Evolutionary conservation across 2,797 vertebrate genomes (phyloP).

Genomic region (Rhinatrema bivittatum): DNA sequence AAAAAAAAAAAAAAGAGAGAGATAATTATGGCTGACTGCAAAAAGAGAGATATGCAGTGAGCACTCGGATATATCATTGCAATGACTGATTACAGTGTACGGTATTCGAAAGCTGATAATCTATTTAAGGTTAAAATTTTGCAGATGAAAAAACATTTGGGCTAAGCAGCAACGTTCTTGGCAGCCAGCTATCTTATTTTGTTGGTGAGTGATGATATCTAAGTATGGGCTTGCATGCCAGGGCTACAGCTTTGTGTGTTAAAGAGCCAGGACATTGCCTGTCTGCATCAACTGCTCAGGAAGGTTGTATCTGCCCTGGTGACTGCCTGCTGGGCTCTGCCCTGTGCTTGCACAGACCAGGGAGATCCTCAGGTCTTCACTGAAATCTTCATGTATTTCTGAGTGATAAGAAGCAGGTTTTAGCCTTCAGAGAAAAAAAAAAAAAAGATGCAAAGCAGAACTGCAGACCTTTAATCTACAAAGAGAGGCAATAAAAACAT

Average conservation of each 20-base stretch:
- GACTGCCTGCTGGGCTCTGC: not conserved
- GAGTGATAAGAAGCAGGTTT: conserved; percentile 11
- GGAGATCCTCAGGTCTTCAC: conserved; percentile 4
- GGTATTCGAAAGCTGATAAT: no score
- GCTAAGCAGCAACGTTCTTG: not conserved
- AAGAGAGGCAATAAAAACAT: conserved; percentile 2
- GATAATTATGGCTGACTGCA: no score
- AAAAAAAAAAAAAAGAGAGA: no score
- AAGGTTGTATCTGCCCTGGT: conserved; percentile 11
- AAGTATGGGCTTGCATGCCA: not conserved
- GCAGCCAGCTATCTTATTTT: not conserved
- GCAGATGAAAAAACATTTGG: not conserved
- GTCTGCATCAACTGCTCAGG: not conserved
- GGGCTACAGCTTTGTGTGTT: not conserved
- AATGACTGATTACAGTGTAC: no score
- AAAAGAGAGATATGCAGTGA: no score
- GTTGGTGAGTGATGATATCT: not conserved
- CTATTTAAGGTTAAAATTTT: no score
- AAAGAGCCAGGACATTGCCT: not conserved
- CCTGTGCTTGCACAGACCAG: not conserved
- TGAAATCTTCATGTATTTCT: not conserved
- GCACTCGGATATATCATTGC: no score
- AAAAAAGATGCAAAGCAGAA: conserved; percentile 17
- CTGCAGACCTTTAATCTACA: conserved; percentile 13
- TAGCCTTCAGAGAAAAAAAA: conserved; percentile 2